Conservation (phyloP, 2,888 invertebrate species). For the Petrophora chlorosata region DNA sequence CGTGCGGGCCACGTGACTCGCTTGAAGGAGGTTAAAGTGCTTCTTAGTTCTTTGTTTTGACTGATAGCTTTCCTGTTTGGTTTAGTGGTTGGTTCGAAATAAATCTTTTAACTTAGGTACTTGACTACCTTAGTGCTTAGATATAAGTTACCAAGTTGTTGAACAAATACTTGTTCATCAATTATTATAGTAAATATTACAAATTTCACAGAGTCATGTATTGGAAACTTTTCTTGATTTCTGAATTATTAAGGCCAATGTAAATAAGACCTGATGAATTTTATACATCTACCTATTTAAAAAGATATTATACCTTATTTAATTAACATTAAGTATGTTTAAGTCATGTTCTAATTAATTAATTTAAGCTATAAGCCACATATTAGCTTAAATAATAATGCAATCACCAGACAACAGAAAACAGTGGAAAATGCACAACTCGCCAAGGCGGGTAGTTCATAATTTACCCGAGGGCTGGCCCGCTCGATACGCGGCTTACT, state of each 20-base stretch:
- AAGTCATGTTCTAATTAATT: background rate
- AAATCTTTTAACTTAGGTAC: too few relatives aligned
- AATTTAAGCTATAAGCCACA: background rate
- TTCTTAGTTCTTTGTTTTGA: constrained; percentile 41
- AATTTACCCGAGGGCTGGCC: constrained; percentile 74
- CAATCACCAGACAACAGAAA: constrained; percentile 33
- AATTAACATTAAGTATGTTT: background rate
- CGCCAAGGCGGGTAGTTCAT: constrained; percentile 61
- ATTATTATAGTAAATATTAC: too few relatives aligned
- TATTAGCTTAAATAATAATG: constrained; percentile 23
- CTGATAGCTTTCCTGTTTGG: constrained; percentile 38
- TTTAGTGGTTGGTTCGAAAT: too few relatives aligned
- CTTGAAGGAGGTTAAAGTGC: constrained; percentile 38
- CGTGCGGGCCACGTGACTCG: constrained; percentile 61
- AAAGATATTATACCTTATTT: too few relatives aligned
- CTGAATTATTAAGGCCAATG: too few relatives aligned
- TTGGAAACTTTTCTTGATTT: too few relatives aligned
- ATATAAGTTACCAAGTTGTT: too few relatives aligned
- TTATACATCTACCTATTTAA: too few relatives aligned
- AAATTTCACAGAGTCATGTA: too few relatives aligned
- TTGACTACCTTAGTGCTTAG: too few relatives aligned
- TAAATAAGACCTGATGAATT: too few relatives aligned
- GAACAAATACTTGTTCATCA: too few relatives aligned
- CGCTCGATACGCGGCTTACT: constrained; percentile 81
- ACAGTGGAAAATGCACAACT: constrained; percentile 33